phyloP scores from a whole-genome alignment of 2,888 invertebrate species.

The Drosophila anceps region DNA sequence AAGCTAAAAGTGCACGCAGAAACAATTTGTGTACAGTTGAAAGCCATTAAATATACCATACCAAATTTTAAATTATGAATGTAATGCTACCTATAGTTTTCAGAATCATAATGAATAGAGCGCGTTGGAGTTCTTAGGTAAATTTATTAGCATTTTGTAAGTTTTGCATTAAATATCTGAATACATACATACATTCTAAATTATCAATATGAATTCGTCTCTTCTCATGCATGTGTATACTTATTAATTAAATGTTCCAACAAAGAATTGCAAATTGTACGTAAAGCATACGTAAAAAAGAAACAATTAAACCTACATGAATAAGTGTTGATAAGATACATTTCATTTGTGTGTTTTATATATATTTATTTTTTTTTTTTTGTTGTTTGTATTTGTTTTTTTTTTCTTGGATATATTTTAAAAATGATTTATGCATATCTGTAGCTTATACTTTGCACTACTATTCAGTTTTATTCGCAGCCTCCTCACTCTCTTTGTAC shows the following conservation, averaged over 20 bases:
- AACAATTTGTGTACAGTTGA: neutral
- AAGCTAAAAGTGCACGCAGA: neutral
- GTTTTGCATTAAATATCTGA: conserved; percentile 44
- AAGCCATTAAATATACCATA: neutral
- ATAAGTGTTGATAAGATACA: conserved; percentile 32
- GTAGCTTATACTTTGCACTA: conserved; percentile 11
- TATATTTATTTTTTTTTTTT: neutral
- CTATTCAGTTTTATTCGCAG: conserved; percentile 40
- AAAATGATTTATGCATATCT: conserved; percentile 17
- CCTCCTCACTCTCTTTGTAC: conserved; percentile 65
- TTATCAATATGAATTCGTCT: conserved; percentile 31
- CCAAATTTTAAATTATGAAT: neutral
- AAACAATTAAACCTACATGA: conserved; percentile 36
- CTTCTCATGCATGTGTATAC: conserved; percentile 27
- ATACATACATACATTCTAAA: conserved; percentile 37
- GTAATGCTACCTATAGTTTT: neutral
- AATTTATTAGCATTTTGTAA: conserved; percentile 52
- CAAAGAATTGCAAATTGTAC: conserved; percentile 28
- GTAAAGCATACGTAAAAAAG: conserved; percentile 28
- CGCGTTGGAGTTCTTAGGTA: conserved; percentile 37
- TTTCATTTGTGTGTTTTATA: neutral
- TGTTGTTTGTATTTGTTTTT: neutral
- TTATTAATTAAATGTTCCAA: conserved; percentile 24
- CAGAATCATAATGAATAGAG: neutral
- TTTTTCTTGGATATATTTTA: conserved; percentile 17